Percentiles rank a stretch among this genome's conserved stretches.
Conservation (phyloP, 2,888 invertebrate genomes). For the Dinocampus coccinellae region DNA sequence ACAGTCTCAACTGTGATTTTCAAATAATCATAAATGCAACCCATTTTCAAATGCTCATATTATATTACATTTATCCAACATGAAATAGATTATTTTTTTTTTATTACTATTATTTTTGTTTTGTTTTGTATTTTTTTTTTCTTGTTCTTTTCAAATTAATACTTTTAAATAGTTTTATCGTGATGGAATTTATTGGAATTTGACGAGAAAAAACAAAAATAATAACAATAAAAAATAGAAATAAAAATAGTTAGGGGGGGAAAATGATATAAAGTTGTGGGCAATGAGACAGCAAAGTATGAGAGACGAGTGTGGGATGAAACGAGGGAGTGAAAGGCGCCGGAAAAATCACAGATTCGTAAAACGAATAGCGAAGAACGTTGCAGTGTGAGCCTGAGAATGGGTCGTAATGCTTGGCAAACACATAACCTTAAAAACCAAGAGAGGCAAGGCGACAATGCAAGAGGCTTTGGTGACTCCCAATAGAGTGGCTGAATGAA, state of each 20-base stretch:
- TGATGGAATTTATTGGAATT: too few species aligned
- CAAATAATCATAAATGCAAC: neutral
- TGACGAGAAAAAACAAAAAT: too few species aligned
- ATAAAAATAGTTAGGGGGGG: too few species aligned
- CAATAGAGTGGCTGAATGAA: slow-evolving; percentile 3
- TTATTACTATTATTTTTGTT: too few species aligned
- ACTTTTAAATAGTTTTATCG: too few species aligned
- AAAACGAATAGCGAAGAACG: slow-evolving; percentile 49
- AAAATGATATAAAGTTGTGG: slow-evolving; percentile 13
- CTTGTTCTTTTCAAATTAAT: too few species aligned
- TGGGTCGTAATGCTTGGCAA: slow-evolving; percentile 63
- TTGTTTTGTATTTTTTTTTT: too few species aligned
- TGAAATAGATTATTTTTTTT: too few species aligned
- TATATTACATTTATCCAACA: too few species aligned
- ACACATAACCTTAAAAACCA: slow-evolving; percentile 66
- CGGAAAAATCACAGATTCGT: slow-evolving; percentile 60
- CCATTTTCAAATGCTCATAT: neutral
- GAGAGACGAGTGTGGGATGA: slow-evolving; percentile 33
- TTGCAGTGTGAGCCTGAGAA: slow-evolving; percentile 49
- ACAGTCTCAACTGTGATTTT: slow-evolving; percentile 37
- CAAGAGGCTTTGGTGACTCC: slow-evolving; percentile 37
- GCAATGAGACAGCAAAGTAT: slow-evolving; percentile 2
- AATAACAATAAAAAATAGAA: too few species aligned
- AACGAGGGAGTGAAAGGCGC: slow-evolving; percentile 36
- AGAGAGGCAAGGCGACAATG: slow-evolving; percentile 49